Evolutionary conservation across 2,888 invertebrate genomes (phyloP).

Genomic region (Sinohyriopsis cumingii): DNA sequence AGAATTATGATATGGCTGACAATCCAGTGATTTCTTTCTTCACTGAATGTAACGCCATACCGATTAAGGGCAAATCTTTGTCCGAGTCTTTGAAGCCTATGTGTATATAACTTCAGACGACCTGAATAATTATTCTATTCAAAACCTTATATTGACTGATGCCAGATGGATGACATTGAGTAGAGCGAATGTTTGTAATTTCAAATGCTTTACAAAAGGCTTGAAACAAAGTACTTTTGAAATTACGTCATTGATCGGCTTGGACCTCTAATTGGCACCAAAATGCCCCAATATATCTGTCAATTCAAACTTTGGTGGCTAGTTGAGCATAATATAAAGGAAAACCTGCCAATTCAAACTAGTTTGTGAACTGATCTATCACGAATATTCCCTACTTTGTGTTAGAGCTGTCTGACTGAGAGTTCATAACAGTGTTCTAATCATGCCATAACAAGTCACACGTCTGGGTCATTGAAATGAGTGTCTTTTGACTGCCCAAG

Average conservation of each 20-base stretch:
- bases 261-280: slow-evolving; percentile 27
- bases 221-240: slow-evolving; percentile 13
- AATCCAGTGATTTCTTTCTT: neutral
- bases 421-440: neutral
- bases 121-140: slow-evolving; percentile 4
- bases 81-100: neutral
- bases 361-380: slow-evolving; percentile 26
- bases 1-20: slow-evolving; percentile 4
- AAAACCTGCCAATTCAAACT: slow-evolving; percentile 15
- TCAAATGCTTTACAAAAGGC: slow-evolving; percentile 15
- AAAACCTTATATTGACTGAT: slow-evolving; percentile 10
- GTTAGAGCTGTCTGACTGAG: no score
- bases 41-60: slow-evolving; percentile 5
- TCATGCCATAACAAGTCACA: neutral
- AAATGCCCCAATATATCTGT: slow-evolving; percentile 18
- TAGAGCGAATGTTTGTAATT: slow-evolving; percentile 18
- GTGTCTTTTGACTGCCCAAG: no score
- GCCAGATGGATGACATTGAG: slow-evolving; percentile 12
- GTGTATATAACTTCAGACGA: slow-evolving; percentile 1
- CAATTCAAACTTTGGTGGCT: neutral
- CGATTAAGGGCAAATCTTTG: neutral
- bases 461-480: no score
- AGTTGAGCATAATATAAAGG: slow-evolving; percentile 17
- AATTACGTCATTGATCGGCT: slow-evolving; percentile 24
- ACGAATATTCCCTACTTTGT: neutral